These are phyloP conservation scores for Phortica magna DNA, from an alignment of 2,888 invertebrate genomes.

Conservation along the genomic window DNA sequence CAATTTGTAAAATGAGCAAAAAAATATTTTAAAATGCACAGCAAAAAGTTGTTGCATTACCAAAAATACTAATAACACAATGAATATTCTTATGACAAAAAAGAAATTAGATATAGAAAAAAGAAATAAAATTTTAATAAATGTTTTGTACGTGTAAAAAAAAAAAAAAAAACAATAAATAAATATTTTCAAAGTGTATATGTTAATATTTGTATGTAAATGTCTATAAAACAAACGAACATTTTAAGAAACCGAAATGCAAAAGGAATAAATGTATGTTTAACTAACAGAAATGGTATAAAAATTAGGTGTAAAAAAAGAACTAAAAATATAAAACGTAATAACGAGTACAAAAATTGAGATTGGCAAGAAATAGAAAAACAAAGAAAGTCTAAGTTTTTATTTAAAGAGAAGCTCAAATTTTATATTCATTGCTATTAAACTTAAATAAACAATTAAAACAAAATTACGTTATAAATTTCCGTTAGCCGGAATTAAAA, in stretches of 20 bases:
- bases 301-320: neutral
- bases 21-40: conserved; percentile 46
- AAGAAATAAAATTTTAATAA: conserved; percentile 49
- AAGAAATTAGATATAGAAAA: conserved; percentile 1
- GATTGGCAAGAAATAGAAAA: neutral
- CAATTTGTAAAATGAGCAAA: conserved; percentile 46
- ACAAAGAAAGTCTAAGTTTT: neutral
- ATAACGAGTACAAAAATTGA: conserved; percentile 22
- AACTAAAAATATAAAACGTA: neutral
- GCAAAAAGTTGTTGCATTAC: conserved; percentile 15
- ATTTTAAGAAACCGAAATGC: neutral
- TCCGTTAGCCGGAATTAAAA: neutral
- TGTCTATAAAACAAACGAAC: neutral
- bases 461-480: neutral
- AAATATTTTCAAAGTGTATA: conserved; percentile 20
- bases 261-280: neutral
- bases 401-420: conserved; percentile 11
- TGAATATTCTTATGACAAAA: conserved; percentile 30
- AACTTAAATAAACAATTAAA: neutral
- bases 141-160: conserved; percentile 58
- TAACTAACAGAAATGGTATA: neutral
- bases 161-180: conserved; percentile 30
- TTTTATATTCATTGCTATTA: conserved; percentile 5
- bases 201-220: conserved; percentile 4
- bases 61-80: conserved; percentile 43